phyloP scores from a whole-genome alignment of 2,797 vertebrate genomes.

The Anas bernieri region DNA sequence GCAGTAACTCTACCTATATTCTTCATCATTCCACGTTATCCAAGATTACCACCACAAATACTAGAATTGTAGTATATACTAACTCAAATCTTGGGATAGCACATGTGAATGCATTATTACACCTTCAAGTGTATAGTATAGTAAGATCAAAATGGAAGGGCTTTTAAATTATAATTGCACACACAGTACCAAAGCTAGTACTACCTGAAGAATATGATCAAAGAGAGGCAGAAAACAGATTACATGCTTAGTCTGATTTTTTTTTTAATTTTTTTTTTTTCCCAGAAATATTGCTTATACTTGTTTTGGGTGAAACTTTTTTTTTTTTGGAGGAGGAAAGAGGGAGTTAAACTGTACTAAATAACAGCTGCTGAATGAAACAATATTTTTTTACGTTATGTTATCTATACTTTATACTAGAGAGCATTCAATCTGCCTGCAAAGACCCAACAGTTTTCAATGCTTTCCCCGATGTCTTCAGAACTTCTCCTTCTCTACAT shows the following conservation, averaged over 20 bases:
- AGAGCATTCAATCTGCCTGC: neutral
- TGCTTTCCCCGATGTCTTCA: neutral
- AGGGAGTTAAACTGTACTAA: neutral
- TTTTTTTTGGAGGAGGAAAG: neutral
- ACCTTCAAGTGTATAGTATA: neutral
- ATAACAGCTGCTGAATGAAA: neutral
- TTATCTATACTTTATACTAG: neutral
- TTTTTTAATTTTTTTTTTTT: neutral
- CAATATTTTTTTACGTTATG: neutral
- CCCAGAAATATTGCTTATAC: neutral
- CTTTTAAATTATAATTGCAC: neutral
- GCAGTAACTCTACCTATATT: neutral
- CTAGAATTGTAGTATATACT: neutral
- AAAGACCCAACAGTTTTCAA: neutral
- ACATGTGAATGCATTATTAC: neutral
- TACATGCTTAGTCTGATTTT: neutral
- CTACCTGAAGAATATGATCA: neutral
- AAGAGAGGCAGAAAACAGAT: neutral
- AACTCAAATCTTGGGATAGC: neutral
- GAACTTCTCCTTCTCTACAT: neutral
- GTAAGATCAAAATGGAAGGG: conserved; percentile 5
- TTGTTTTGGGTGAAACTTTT: neutral
- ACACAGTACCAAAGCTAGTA: neutral
- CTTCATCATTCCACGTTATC: neutral
- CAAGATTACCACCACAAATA: conserved; percentile 11